Evolutionary conservation across 35 echinoderm and acorn worm genomes (phyloP).

Genomic region (Apostichopus californicus): DNA sequence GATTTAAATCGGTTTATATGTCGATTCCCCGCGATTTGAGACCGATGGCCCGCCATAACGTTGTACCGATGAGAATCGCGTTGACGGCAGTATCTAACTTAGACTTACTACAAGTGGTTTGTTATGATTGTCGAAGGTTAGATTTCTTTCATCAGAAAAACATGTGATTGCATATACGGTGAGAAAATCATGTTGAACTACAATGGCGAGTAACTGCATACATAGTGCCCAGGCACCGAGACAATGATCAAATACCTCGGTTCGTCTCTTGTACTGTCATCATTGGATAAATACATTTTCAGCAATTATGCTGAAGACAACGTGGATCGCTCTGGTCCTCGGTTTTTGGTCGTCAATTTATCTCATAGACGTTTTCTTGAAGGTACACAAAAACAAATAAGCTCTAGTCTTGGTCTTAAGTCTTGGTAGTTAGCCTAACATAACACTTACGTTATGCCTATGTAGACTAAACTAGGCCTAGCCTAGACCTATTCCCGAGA

Average conservation of each 20-base stretch:
- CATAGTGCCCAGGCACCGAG: not conserved
- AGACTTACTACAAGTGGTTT: not conserved
- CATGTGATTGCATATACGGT: not conserved
- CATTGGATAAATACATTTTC: not conserved
- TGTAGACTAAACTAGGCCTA: too few species aligned
- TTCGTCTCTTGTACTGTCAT: not conserved
- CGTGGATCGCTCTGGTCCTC: constrained; percentile 87
- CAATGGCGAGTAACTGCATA: not conserved
- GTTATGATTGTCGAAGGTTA: not conserved
- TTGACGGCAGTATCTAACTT: too few species aligned
- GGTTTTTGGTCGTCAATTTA: constrained; percentile 95
- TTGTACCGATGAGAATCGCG: too few species aligned
- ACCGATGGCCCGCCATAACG: too few species aligned
- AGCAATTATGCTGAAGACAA: constrained; percentile 76
- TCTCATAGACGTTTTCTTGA: constrained; percentile 77
- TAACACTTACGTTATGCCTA: too few species aligned
- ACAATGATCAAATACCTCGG: not conserved
- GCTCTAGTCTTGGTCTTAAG: too few species aligned
- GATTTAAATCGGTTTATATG: too few species aligned
- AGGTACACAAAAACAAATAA: constrained; percentile 40
- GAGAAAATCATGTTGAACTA: not conserved
- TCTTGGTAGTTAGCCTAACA: too few species aligned
- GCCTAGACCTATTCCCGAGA: too few species aligned
- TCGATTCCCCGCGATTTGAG: too few species aligned
- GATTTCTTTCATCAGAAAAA: too few species aligned